Evolutionary conservation across 2,797 vertebrate genomes (phyloP), one percentile per base, ranked within the genome.

Genomic region (Myioborus miniatus): DNA sequence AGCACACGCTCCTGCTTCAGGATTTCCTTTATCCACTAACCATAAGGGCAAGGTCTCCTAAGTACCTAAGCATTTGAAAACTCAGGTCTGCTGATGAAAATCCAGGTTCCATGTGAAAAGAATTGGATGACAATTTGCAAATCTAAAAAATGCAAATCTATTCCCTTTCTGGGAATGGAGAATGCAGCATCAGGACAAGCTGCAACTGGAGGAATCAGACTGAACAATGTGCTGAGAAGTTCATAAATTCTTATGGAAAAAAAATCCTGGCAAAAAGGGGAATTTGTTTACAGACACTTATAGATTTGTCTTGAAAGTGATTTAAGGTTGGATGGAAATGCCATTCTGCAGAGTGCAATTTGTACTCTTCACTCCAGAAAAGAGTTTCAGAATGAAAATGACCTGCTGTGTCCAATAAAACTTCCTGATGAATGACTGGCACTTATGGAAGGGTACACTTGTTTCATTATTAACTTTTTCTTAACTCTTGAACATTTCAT

Each of bases 201-300:
- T 69, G 56, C 24, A 88, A 34, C 10, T 47, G 16, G 81, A 62
- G 46, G 15, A 70, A 83, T 59, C 44, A 52, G 11, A n/a, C 16
- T 37, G 41, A 67, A 80, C 37, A 11, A 60, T 32, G 29, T 49
- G 18, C 43, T 62, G 29, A 71, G 27, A 80, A 74, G 24, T 29
- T 72, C 6, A 37, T 5, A 13, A 23, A 21, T 29, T 85, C 69
- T 50, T 30, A 68, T 20, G 30, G 27, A 18, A 64, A 68, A 65
- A 67, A 65, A 64, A 79, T 49, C 16, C 27, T 49, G 5, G 16
- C 39, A 52, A 63, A 78, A 91, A 88, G 58, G 4, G 23, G n/a
- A 94, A 94, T 89, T 87, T 90, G 17, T 91, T 91, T 87, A 90
- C 24, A 93, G 19, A 37, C 8, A 34, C 34, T 89, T 88, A 41